phyloP scores from a whole-genome alignment of 2,113 vertebrate species.

The Puffinus mauretanicus region DNA sequence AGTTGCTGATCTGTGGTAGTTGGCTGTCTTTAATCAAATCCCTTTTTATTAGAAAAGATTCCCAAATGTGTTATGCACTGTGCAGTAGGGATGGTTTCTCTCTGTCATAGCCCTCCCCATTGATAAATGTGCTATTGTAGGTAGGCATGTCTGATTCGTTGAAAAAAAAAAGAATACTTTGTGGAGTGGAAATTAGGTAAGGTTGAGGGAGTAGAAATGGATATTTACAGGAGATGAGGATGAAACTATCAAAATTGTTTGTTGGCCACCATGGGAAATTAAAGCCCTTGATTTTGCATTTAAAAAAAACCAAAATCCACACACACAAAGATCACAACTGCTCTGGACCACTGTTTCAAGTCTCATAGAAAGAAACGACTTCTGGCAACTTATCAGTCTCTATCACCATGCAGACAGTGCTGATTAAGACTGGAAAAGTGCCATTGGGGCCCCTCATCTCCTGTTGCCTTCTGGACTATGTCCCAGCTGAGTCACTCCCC shows the following conservation, averaged over 20 bases:
- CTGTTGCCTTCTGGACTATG: slow-evolving; percentile 34
- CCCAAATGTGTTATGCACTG: not conserved
- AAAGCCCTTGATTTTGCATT: not conserved
- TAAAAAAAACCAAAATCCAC: not conserved
- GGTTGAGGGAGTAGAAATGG: slow-evolving; percentile 7
- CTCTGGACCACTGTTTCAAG: slow-evolving; percentile 32
- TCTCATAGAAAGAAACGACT: not conserved
- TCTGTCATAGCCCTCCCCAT: not conserved
- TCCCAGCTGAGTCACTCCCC: slow-evolving; percentile 45
- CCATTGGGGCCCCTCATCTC: slow-evolving; percentile 33
- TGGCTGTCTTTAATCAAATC: slow-evolving; percentile 33
- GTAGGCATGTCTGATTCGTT: not conserved
- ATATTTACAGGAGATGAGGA: slow-evolving; percentile 16
- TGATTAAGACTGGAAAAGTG: slow-evolving; percentile 52
- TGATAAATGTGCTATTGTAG: not conserved
- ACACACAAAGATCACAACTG: not conserved
- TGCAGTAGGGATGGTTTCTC: not conserved
- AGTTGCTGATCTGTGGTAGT: slow-evolving; percentile 32
- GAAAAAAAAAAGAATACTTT: not conserved
- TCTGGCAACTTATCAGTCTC: slow-evolving; percentile 36
- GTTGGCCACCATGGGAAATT: not conserved
- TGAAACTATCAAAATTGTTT: slow-evolving; percentile 22
- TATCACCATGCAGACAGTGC: slow-evolving; percentile 5
- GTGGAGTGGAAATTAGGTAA: not conserved
- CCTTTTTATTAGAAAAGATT: slow-evolving; percentile 47